Evolutionary conservation across 2,113 vertebrate species (phyloP), one percentile per base, ranked within the genome.

Genomic region (Rhinoptilus africanus): DNA sequence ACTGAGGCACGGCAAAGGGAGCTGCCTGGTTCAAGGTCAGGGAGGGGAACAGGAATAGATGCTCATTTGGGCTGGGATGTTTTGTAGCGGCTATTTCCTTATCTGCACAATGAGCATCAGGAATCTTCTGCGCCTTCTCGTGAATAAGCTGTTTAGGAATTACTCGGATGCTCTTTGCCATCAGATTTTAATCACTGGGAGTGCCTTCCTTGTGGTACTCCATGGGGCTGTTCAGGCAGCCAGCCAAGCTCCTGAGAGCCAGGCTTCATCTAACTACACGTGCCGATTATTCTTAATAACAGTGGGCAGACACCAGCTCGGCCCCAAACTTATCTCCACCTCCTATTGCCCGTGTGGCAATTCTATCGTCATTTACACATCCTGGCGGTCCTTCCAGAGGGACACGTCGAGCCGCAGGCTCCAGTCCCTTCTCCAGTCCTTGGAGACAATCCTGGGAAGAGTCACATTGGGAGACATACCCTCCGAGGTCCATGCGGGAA

Each of bases 341-440:
- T 87, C 45, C 74, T 20, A 21, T 34, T 6, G 0, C 59, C 73
- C 62, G 45, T 0, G 0, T 0, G 0, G 50, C 1, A 0, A 77
- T 83, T 80, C 51, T 47, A 28, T 8, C 4, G 2, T 73, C 43
- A 14, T 51, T 54, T 60, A 66, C 56, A 60, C 17, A 2, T 60
- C n/a, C 64, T 11, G 0, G 10, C 5, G 1, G 34, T 45, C 35
- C 16, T 72, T 13, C 10, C 23, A 82, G 47, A 63, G 34, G 21
- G 21, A 20, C 45, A 12, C 0, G 0, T 20, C 2, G 8, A 94
- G 27, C 32, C 86, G 21, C 39, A 57, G 64, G 43, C 53, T 82
- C 11, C 4, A 41, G 54, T 24, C 48, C 54, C 28, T 79, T 82
- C 62, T 85, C 57, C 62, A 69, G 50, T 35, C 84, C 23, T 53